Conservation (phyloP, 2,113 vertebrate genomes). For the Gopherus evgoodei region DNA sequence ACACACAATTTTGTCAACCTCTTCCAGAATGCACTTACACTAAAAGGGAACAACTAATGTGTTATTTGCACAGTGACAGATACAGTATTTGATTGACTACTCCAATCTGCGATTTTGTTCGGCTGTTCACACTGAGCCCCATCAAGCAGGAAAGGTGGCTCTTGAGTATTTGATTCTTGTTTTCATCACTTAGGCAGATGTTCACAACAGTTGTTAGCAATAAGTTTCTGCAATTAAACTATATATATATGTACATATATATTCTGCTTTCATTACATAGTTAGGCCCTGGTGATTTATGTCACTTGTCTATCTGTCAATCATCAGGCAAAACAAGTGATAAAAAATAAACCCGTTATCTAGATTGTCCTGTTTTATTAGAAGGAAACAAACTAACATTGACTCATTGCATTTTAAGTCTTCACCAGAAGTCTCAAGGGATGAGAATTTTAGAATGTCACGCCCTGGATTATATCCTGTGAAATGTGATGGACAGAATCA, state of each 20-base stretch:
- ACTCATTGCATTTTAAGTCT: neutral
- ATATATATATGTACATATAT: accelerated
- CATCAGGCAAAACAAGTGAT: neutral
- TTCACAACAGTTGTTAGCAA: neutral
- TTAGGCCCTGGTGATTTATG: neutral
- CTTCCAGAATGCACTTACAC: neutral
- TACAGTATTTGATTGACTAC: conserved; percentile 5
- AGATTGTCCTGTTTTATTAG: neutral
- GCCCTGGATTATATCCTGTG: neutral
- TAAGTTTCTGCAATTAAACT: neutral
- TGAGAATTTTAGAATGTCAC: neutral
- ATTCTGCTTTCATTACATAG: neutral
- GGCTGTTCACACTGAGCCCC: neutral
- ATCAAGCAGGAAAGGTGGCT: neutral
- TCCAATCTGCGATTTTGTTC: neutral
- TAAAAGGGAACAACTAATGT: neutral
- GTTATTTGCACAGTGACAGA: conserved; percentile 32
- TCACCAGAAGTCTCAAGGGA: neutral
- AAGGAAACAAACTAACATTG: neutral
- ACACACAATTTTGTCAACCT: neutral
- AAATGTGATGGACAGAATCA: neutral
- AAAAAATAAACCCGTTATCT: neutral
- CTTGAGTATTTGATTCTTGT: neutral
- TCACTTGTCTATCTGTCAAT: neutral
- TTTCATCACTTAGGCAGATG: neutral